phyloP scores from a whole-genome alignment of 2,888 invertebrate genomes.

The Syrista parreyssii region DNA sequence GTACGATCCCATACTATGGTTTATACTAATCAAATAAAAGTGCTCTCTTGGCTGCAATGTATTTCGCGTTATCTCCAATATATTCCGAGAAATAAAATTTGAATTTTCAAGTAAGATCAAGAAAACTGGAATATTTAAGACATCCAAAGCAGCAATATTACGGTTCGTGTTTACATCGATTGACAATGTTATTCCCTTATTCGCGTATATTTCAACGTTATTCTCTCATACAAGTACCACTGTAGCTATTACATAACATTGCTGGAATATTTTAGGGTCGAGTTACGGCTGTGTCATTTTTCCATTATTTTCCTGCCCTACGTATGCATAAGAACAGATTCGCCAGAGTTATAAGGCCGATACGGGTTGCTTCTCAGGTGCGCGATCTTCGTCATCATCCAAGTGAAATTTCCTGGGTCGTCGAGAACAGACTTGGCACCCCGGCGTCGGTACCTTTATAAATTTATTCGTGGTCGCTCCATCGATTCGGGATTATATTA shows the following conservation, averaged over 20 bases:
- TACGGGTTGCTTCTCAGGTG: slow-evolving; percentile 26
- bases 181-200: background rate
- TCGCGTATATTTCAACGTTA: background rate
- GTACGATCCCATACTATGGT: background rate
- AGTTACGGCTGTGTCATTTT: background rate
- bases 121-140: background rate
- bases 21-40: background rate
- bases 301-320: background rate
- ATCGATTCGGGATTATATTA: slow-evolving; percentile 63
- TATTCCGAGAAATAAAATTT: background rate
- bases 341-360: background rate
- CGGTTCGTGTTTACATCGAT: background rate
- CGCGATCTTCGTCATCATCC: slow-evolving; percentile 36
- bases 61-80: background rate
- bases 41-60: background rate
- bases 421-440: slow-evolving; percentile 5
- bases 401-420: slow-evolving; percentile 26
- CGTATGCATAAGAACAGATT: background rate
- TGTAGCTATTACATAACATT: background rate
- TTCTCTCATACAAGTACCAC: background rate
- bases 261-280: background rate
- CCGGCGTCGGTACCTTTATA: slow-evolving; percentile 10
- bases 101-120: background rate
- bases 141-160: background rate
- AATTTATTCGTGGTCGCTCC: slow-evolving; percentile 57